Percentiles rank a stretch among this genome's conserved stretches.
Evolutionary conservation across 2,888 invertebrate species (phyloP).

Genomic region (Melanostoma mellinum): DNA sequence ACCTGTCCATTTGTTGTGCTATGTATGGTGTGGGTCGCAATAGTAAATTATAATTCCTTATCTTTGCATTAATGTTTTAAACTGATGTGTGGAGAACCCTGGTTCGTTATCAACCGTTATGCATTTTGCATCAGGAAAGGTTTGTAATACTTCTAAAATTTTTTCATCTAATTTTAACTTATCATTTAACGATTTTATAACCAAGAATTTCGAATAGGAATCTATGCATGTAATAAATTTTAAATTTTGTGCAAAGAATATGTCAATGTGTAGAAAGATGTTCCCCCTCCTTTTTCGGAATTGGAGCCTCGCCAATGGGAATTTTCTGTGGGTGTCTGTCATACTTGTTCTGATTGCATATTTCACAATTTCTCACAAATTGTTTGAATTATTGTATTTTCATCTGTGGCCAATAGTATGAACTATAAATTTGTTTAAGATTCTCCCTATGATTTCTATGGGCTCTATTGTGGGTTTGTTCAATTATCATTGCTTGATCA

Average conservation of each 20-base stretch:
- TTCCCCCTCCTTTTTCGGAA: slow-evolving; percentile 5
- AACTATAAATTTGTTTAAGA: no score
- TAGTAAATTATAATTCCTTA: no score
- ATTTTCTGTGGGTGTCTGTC: background rate
- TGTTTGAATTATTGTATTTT: background rate
- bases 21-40: background rate
- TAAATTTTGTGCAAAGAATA: slow-evolving; percentile 8
- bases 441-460: background rate
- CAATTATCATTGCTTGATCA: background rate
- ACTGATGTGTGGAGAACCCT: no score
- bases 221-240: slow-evolving; percentile 10
- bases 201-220: slow-evolving; percentile 7
- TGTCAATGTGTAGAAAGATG: slow-evolving; percentile 2
- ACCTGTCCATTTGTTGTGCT: slow-evolving; percentile 4
- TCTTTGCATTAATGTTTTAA: no score
- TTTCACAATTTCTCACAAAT: background rate
- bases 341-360: background rate
- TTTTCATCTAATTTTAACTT: slow-evolving; percentile 1
- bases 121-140: slow-evolving; percentile 9
- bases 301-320: slow-evolving; percentile 16
- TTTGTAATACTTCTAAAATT: background rate
- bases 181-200: background rate
- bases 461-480: background rate
- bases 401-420: background rate
- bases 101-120: no score